phyloP scores from a whole-genome alignment of 2,797 vertebrate genomes.

The Pseudochromis fuscus region DNA sequence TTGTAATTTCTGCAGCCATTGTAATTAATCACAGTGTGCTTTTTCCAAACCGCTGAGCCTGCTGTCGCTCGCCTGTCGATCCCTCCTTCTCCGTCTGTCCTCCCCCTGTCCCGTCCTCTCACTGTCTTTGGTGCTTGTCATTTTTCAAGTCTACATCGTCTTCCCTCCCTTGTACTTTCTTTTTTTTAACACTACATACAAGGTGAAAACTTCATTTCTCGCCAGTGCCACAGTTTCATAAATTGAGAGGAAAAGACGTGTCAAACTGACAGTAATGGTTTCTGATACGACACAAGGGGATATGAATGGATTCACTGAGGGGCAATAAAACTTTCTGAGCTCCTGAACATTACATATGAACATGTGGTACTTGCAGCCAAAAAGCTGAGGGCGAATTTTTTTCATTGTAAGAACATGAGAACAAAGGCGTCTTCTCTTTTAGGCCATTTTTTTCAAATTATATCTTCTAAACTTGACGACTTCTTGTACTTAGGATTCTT shows the following conservation, averaged over 20 bases:
- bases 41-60: conserved; percentile 50
- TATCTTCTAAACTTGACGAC: neutral
- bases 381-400: conserved; percentile 7
- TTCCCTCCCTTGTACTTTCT: neutral
- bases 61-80: conserved; percentile 33
- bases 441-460: no score
- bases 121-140: conserved; percentile 25
- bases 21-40: conserved; percentile 70
- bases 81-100: conserved; percentile 39
- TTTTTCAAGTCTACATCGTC: conserved; percentile 41
- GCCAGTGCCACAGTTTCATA: conserved; percentile 16
- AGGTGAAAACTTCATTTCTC: conserved; percentile 29
- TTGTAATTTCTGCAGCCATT: conserved; percentile 64
- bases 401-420: neutral
- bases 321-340: conserved; percentile 15
- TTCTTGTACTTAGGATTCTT: neutral
- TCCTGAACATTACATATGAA: conserved; percentile 14
- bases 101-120: conserved; percentile 39
- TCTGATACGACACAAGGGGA: neutral
- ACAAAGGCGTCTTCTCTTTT: neutral
- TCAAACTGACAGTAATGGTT: conserved; percentile 48
- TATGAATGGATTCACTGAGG: conserved; percentile 26
- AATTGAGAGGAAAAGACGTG: conserved; percentile 14
- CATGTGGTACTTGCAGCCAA: neutral
- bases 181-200: conserved; percentile 7